phyloP scores from a whole-genome alignment of 2,797 vertebrate species.

The Alcedo atthis region DNA sequence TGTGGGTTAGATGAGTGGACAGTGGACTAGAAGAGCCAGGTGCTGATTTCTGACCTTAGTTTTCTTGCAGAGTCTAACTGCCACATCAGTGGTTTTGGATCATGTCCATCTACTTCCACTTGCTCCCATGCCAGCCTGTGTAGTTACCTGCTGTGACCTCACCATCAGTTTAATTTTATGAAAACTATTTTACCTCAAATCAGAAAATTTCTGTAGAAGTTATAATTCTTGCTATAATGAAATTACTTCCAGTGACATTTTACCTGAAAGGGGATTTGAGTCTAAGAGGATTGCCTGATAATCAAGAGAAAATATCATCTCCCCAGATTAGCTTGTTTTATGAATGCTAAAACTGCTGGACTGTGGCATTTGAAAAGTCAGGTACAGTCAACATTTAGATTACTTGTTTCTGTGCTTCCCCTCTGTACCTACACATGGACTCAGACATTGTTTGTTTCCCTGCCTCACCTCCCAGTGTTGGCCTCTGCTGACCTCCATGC shows the following conservation, averaged over 20 bases:
- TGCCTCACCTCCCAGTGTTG: no score
- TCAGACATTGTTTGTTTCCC: neutral
- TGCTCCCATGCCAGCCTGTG: neutral
- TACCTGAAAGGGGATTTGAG: constrained; percentile 40
- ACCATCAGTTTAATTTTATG: neutral
- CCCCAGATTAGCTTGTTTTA: constrained; percentile 46
- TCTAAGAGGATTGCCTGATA: constrained; percentile 54
- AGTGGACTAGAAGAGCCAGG: neutral
- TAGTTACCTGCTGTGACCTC: neutral
- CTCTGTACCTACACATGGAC: neutral
- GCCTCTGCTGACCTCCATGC: neutral
- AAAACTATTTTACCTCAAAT: neutral
- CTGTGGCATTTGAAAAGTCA: constrained; percentile 33
- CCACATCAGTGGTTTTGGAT: neutral
- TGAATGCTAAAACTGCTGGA: constrained; percentile 6
- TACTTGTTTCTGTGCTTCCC: neutral
- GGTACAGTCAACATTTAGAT: neutral
- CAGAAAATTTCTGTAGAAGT: constrained; percentile 12
- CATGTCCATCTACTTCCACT: neutral
- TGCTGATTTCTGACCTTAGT: neutral
- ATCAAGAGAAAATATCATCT: constrained; percentile 55
- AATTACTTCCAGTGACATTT: constrained; percentile 68
- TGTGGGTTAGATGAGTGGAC: no score
- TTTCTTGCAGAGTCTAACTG: neutral
- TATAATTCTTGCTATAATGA: constrained; percentile 24